Conservation (phyloP, 1,140 invertebrate genomes). For the Geopemphigus sp. region DNA sequence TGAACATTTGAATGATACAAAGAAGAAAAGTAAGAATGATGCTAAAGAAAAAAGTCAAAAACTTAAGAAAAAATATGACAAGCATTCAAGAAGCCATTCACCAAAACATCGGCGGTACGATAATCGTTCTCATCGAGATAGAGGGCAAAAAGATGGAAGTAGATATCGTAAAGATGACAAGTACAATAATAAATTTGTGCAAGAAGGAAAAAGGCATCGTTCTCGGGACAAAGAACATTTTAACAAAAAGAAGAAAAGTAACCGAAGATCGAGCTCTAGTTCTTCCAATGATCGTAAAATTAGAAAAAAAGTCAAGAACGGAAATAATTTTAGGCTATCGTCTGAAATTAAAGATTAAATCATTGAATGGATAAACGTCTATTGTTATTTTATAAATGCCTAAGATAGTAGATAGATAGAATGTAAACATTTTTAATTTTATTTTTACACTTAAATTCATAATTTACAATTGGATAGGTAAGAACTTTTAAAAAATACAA, state of each 20-base stretch:
- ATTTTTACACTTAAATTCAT: background rate
- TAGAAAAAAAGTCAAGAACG: conserved; percentile 21
- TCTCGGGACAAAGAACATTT: conserved; percentile 33
- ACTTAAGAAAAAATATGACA: conserved; percentile 10
- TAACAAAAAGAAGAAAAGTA: conserved; percentile 25
- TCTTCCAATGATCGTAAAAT: conserved; percentile 19
- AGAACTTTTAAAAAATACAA: too few species aligned
- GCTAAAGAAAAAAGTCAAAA: conserved; percentile 4
- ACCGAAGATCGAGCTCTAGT: conserved; percentile 19
- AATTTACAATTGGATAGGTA: too few species aligned
- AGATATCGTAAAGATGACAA: conserved; percentile 2
- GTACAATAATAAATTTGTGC: background rate
- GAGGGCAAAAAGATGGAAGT: background rate
- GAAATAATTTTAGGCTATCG: conserved; percentile 33
- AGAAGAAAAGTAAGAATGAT: conserved; percentile 22
- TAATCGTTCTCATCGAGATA: background rate
- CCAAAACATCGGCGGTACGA: background rate
- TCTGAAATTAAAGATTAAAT: conserved; percentile 46
- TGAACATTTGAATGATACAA: background rate
- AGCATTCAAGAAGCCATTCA: conserved; percentile 6
- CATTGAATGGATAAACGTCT: background rate
- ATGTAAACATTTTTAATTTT: background rate
- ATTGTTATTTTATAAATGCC: background rate
- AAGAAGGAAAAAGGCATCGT: conserved; percentile 8
- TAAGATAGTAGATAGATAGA: background rate